Evolutionary conservation across 2,113 vertebrate genomes (phyloP).

Genomic region (Pardalotus punctatus): DNA sequence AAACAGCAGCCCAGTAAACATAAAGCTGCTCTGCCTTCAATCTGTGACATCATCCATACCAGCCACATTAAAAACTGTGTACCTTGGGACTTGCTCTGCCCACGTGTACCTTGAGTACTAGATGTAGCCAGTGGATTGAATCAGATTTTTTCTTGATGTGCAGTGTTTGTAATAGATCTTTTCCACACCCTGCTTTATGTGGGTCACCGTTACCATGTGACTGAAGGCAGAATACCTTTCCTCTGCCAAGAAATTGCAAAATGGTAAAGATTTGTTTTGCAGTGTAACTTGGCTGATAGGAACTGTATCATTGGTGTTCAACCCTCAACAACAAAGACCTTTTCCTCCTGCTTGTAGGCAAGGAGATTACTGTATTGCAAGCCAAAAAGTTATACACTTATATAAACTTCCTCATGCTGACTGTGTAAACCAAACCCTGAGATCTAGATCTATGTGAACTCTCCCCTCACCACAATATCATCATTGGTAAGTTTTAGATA

Average conservation of each 20-base stretch:
- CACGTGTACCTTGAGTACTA: not conserved
- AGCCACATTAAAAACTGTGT: not conserved
- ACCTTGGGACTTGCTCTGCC: not conserved
- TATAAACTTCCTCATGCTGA: not conserved
- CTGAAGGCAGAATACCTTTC: not conserved
- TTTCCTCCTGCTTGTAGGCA: not conserved
- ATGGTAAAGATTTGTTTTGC: not conserved
- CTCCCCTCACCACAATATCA: not conserved
- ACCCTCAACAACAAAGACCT: not conserved
- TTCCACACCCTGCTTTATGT: not conserved
- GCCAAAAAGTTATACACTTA: not conserved
- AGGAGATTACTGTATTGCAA: not conserved
- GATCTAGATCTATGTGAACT: not conserved
- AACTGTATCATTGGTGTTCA: not conserved
- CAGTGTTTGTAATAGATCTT: not conserved
- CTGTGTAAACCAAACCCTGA: not conserved
- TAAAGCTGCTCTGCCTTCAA: not conserved
- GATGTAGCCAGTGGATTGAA: not conserved
- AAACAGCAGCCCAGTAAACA: not conserved
- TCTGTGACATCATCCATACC: not conserved
- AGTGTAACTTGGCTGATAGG: not conserved
- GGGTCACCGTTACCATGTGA: not conserved
- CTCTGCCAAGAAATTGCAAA: slow-evolving; percentile 8
- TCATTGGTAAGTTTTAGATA: not conserved
- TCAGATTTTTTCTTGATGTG: not conserved